Conservation (phyloP, 2,113 vertebrate species). For the Elachura formosa region DNA sequence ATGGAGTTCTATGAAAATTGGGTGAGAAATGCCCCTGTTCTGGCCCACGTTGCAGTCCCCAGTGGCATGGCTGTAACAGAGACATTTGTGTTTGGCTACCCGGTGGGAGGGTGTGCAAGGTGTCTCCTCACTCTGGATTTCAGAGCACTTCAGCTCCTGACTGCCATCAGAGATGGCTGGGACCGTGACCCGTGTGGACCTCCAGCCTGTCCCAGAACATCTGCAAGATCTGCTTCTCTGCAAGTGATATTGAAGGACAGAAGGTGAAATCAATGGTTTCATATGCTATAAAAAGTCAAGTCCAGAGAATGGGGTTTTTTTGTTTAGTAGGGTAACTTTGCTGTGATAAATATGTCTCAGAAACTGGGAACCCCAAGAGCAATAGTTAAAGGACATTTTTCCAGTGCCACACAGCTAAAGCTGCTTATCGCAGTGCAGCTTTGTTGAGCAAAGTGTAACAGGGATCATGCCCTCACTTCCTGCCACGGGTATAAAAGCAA, state of each 20-base stretch:
- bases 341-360: not conserved
- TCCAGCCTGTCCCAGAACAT: not conserved
- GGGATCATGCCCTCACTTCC: not conserved
- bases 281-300: not conserved
- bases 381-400: slow-evolving; percentile 23
- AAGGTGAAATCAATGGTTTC: not conserved
- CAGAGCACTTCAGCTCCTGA: not conserved
- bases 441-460: not conserved
- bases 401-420: not conserved
- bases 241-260: not conserved
- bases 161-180: rapidly evolving
- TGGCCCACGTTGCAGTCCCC: not conserved
- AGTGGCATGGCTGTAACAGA: not conserved
- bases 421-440: not conserved
- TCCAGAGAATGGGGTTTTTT: not conserved
- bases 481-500: not conserved
- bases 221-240: not conserved
- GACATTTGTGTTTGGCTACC: not conserved
- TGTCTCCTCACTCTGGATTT: not conserved
- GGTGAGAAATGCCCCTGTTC: rapidly evolving
- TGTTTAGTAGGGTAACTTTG: not conserved
- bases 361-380: not conserved
- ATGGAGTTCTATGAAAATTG: not conserved
- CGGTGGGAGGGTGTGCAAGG: not conserved
- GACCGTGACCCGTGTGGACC: not conserved